Base-by-base conservation (phyloP, 2,797 vertebrate genomes). In the Peromyscus attwateri region DNA sequence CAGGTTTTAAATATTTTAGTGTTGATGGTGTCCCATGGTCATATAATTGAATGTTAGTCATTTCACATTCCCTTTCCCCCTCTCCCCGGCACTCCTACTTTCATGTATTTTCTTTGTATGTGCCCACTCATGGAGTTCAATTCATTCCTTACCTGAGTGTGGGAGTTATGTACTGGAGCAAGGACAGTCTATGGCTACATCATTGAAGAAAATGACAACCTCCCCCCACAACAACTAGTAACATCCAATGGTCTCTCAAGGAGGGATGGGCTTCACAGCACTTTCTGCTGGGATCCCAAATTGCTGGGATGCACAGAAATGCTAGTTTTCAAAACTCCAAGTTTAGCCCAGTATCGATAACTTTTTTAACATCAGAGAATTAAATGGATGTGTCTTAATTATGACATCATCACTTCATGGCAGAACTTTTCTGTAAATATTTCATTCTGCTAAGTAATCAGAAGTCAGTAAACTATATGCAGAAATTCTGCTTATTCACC, bases 361-460 rank as follows among this genome's bases (percentile, higher is more conserved):
- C 88, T 83, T 91, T 75, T 64, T 88, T 93, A 52, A 83, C 37
- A 5, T 49, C 13, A 85, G 10, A 1, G 43, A 73, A 52, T 71
- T 27, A 14, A 66, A 57, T 37, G 16, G 66, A 89, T 89, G 23
- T 1, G 40, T 89, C 21, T 83, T 80, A 71, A 73, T 87, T 92
- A 46, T 76, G 25, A 49, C 55, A 76, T 92, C 25, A 88, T 77
- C 52, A 43, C 46, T 87, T 93, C 57, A 79, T 76, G 70, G 57
- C 27, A 87, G 60, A 81, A 62, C 76, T 81, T 88, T 83, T 68
- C 17, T 90, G 23, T 76, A 80, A 83, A 64, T 89, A 84, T 90
- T 95, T 94, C 70, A 94, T 79, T 76, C 17, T 92, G 34, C 80
- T 84, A 87, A 81, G 52, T 88, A 23, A 55, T 89, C 29, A 87